phyloP scores from a whole-genome alignment of 1,140 invertebrate genomes.

The Drusus annulatus region DNA sequence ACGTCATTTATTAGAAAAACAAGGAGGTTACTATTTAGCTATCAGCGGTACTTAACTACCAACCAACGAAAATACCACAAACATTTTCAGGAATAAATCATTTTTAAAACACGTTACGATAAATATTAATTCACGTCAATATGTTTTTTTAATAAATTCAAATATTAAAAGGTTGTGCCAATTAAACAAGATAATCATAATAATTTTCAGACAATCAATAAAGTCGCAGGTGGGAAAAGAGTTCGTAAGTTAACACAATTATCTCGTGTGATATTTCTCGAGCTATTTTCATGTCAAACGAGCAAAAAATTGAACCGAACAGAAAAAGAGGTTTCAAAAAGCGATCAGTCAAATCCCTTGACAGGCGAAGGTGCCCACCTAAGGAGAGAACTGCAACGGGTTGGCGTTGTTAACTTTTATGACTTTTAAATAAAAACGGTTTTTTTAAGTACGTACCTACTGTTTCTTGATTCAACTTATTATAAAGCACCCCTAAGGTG shows the following conservation, averaged over 20 bases:
- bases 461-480: too few relatives aligned
- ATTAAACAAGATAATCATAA: neutral
- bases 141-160: too few relatives aligned
- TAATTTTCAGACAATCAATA: conserved; percentile 23
- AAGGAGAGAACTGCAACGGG: conserved; percentile 29
- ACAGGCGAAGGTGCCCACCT: conserved; percentile 53
- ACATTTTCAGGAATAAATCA: too few relatives aligned
- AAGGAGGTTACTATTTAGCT: too few relatives aligned
- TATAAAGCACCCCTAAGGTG: too few relatives aligned
- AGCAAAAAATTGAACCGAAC: conserved; percentile 39
- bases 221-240: conserved; percentile 32
- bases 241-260: conserved; percentile 46
- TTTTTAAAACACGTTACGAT: too few relatives aligned
- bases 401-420: neutral
- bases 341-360: conserved; percentile 54
- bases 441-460: too few relatives aligned
- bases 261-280: conserved; percentile 46
- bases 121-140: too few relatives aligned
- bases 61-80: too few relatives aligned
- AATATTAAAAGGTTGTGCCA: too few relatives aligned
- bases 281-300: conserved; percentile 40
- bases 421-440: neutral
- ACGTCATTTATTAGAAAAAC: too few relatives aligned
- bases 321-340: conserved; percentile 57
- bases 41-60: too few relatives aligned